phyloP scores from a whole-genome alignment of 1,140 invertebrate species.

The Venturia canescens region DNA sequence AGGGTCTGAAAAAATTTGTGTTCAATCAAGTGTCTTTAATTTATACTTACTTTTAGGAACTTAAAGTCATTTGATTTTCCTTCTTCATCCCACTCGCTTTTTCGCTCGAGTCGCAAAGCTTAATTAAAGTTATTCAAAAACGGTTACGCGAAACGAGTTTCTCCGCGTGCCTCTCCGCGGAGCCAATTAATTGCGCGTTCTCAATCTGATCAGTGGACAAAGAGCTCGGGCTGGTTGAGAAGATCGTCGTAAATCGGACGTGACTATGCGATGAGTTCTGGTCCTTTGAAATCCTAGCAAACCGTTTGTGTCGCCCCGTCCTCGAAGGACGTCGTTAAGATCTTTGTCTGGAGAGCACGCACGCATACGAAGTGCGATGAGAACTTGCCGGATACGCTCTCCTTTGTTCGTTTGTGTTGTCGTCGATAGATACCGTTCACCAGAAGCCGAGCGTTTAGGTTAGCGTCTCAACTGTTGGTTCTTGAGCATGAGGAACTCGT shows the following conservation, averaged over 20 bases:
- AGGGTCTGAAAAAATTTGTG: too few species aligned
- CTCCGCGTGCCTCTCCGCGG: not conserved
- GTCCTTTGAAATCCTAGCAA: conserved; percentile 53
- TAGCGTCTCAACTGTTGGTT: conserved; percentile 58
- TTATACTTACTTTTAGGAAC: too few species aligned
- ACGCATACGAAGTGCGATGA: conserved; percentile 22
- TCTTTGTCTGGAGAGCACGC: conserved; percentile 62
- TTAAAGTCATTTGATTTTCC: too few species aligned
- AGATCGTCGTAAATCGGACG: conserved; percentile 15
- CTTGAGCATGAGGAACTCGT: conserved; percentile 61
- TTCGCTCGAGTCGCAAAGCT: too few species aligned
- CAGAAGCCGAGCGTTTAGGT: conserved; percentile 42
- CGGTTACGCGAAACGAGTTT: too few species aligned
- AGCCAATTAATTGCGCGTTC: conserved; percentile 44
- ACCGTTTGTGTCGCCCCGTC: conserved; percentile 55
- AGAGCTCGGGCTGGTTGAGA: conserved; percentile 1
- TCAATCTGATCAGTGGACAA: conserved; percentile 32
- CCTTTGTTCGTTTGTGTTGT: conserved; percentile 60
- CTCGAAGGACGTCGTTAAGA: conserved; percentile 65
- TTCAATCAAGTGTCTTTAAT: too few species aligned
- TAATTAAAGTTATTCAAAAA: too few species aligned
- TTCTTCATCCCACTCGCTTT: too few species aligned
- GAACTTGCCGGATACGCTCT: conserved; percentile 50
- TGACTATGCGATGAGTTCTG: conserved; percentile 28
- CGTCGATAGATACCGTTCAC: conserved; percentile 62